These are phyloP conservation scores for Acanthaster planci DNA, from an alignment of 35 echinoderm and acorn worm species.

Conservation along the genomic window DNA sequence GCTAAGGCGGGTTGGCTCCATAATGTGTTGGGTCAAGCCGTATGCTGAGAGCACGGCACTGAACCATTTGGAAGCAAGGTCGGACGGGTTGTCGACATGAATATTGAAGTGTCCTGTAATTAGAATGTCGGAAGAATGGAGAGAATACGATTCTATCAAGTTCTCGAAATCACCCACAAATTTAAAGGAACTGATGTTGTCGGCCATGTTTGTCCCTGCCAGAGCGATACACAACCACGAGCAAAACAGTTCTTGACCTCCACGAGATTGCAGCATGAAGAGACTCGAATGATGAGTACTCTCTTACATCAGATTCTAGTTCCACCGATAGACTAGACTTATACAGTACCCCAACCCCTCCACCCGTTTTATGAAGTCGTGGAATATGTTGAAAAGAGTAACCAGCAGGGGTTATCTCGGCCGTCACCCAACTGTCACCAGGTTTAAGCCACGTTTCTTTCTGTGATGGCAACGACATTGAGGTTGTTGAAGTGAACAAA, in stretches of 20 bases:
- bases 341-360: slow-evolving; percentile 45
- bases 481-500: too few species aligned
- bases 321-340: slow-evolving; percentile 38
- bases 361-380: slow-evolving; percentile 31
- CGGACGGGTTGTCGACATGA: slow-evolving; percentile 37
- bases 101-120: slow-evolving; percentile 75
- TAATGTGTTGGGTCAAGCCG: slow-evolving; percentile 25
- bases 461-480: too few species aligned
- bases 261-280: slow-evolving; percentile 18
- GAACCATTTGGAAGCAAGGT: background rate
- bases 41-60: background rate
- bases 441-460: slow-evolving; percentile 53
- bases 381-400: slow-evolving; percentile 30
- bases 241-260: background rate
- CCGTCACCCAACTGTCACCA: slow-evolving; percentile 31
- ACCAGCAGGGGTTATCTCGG: slow-evolving; percentile 35
- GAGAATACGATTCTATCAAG: slow-evolving; percentile 40
- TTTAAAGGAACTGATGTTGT: slow-evolving; percentile 1
- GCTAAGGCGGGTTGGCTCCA: background rate
- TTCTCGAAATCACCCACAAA: slow-evolving; percentile 61
- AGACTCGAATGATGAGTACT: slow-evolving; percentile 44
- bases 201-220: slow-evolving; percentile 29
- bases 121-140: slow-evolving; percentile 66
- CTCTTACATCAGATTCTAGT: background rate
- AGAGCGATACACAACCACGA: slow-evolving; percentile 46